phyloP scores from a whole-genome alignment of 2,113 vertebrate genomes.

The Turdus rufiventris region DNA sequence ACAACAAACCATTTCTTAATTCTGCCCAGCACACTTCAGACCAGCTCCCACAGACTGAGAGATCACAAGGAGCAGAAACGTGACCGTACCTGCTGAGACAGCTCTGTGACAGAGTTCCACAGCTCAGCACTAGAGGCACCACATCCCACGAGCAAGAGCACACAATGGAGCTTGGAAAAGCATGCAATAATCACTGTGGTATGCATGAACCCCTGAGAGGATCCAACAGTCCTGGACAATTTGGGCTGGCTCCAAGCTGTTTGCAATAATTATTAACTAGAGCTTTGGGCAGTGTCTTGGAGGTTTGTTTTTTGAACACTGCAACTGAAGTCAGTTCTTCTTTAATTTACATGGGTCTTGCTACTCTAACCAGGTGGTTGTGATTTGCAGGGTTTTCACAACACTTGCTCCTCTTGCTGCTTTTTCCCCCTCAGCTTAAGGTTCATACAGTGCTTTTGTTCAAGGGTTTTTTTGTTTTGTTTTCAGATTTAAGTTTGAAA shows the following conservation, averaged over 20 bases:
- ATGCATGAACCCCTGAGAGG: constrained; percentile 2
- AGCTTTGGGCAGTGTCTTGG: neutral
- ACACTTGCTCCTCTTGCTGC: neutral
- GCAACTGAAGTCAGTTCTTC: neutral
- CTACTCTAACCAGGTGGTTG: constrained; percentile 19
- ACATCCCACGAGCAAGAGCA: neutral
- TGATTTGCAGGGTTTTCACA: constrained; percentile 12
- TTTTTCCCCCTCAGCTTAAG: neutral
- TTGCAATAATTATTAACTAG: constrained; percentile 38
- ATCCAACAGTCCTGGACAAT: neutral
- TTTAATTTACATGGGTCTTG: neutral
- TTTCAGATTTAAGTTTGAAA: neutral
- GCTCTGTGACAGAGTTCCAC: neutral
- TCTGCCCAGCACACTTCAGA: neutral
- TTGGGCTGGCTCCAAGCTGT: constrained; percentile 13
- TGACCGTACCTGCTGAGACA: neutral
- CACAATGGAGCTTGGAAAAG: neutral
- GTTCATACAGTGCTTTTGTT: neutral
- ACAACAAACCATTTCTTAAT: neutral
- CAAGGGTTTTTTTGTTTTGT: neutral
- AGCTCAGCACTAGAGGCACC: constrained; percentile 41
- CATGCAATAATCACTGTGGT: constrained; percentile 38
- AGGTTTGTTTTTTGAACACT: neutral
- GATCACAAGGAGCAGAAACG: neutral
- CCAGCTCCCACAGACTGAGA: neutral